Evolutionary conservation across 2,888 invertebrate genomes (phyloP), one percentile per base, ranked within the genome.

Genomic region (Platerodrilus igneus): DNA sequence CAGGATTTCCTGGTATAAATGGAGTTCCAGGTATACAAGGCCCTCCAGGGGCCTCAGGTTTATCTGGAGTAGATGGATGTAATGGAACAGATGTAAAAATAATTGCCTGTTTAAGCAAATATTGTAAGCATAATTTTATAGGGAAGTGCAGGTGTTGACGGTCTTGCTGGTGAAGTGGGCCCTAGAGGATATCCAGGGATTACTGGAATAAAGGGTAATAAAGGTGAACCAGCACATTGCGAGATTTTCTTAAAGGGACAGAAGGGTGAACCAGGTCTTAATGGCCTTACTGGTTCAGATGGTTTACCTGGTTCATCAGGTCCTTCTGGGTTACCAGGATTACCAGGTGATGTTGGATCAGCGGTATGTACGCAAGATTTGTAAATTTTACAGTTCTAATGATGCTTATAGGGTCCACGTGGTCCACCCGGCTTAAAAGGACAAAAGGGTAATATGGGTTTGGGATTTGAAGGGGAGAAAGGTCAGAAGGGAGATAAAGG

Each of bases 21-120:
- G 87, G 87, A 29, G 71, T 83, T 45, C 84, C 81, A 11, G 87
- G 87, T 41, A 62, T 76, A 42, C 78, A 76, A 60, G 88, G 88
- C 18, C 74, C 74, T 37, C 55, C 76, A 1, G 88, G 93, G 31
- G 59, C 74, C 1, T 74, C 86, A n/a, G 94, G 94, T 53, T 71
- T 78, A 25, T 82, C 87, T 22, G 96, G 96, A 33, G 72, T 85
- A 56, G 94, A 96, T 63, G 97, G 96, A 6, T 97, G 96, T 63
- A 95, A 96, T 60, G 96, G 96, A 59, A 90, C 92, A 35, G 92
- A 92, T 67, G 91, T 90, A 75, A 76, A 79, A 73, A 50, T 10
- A 26, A 10, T 7, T 37, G 37, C 17, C 22, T 14, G 20, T 26
- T 31, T 13, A 25, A 4, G 19, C 21, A 19, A 19, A 22, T 16